Percentiles rank a stretch among this genome's conserved stretches.
Conservation (phyloP, 1,140 invertebrate species). For the Zaprionus vittiger region DNA sequence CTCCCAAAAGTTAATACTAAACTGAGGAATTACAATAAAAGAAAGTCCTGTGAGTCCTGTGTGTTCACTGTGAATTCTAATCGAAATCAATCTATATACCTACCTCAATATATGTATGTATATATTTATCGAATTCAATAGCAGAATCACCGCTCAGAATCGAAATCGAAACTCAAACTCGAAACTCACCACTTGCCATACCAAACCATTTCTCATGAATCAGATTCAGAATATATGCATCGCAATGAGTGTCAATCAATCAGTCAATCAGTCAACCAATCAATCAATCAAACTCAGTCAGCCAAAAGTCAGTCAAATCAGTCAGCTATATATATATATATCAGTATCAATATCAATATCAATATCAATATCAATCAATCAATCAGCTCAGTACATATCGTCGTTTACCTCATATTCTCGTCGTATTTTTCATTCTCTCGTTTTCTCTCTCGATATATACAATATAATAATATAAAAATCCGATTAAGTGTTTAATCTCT, state of each 20-base stretch:
- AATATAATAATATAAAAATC: constrained; percentile 46
- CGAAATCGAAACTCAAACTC: constrained; percentile 7
- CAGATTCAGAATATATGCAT: constrained; percentile 4
- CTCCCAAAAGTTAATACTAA: not conserved
- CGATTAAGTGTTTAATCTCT: constrained; percentile 68
- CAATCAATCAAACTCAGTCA: constrained; percentile 40
- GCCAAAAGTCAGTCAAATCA: constrained; percentile 1
- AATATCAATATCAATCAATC: constrained; percentile 40
- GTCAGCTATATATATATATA: not conserved
- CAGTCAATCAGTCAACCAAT: constrained; percentile 15
- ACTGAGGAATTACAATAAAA: constrained; percentile 19
- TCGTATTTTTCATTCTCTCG: constrained; percentile 59
- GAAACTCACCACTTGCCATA: constrained; percentile 3
- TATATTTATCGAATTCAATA: constrained; percentile 5
- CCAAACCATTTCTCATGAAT: not conserved
- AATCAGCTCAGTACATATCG: constrained; percentile 36
- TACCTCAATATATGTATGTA: constrained; percentile 9
- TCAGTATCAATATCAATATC: constrained; percentile 24
- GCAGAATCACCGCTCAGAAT: constrained; percentile 41
- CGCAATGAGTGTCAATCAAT: constrained; percentile 3
- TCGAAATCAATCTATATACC: constrained; percentile 20
- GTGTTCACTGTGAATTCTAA: constrained; percentile 23
- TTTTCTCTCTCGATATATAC: constrained; percentile 46
- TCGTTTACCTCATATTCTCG: constrained; percentile 26
- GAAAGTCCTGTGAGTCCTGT: constrained; percentile 52